A percentile compares a stretch with the other conserved stretches of the same genome.
Evolutionary conservation across 2,888 invertebrate species (phyloP).

Genomic region (Drosophila maculinotata): DNA sequence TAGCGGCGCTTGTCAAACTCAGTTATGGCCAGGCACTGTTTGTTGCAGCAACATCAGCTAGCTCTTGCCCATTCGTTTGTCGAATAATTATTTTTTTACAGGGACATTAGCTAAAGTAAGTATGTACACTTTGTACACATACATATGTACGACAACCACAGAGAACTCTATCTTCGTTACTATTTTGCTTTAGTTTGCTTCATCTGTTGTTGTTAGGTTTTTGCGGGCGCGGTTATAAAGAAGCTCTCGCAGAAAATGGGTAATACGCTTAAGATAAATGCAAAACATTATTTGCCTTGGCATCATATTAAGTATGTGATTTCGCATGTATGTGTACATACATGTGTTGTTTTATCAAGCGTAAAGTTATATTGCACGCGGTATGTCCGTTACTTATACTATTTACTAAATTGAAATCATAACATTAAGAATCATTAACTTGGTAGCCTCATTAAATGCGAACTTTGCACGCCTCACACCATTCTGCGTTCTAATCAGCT

Average conservation of each 20-base stretch:
- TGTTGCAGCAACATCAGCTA: conserved; percentile 21
- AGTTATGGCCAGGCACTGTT: conserved; percentile 38
- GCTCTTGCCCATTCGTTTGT: conserved; percentile 35
- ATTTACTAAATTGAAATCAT: conserved; percentile 67
- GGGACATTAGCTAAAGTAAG: conserved; percentile 40
- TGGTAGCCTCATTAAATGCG: conserved; percentile 45
- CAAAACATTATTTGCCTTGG: conserved; percentile 1
- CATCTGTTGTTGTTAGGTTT: neutral
- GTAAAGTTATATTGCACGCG: conserved; percentile 4
- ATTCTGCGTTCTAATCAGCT: conserved; percentile 66
- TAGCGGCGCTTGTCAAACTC: conserved; percentile 58
- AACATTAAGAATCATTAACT: conserved; percentile 45
- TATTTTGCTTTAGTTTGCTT: neutral
- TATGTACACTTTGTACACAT: neutral
- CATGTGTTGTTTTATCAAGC: conserved; percentile 7
- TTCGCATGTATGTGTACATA: neutral
- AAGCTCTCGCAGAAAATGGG: conserved; percentile 12
- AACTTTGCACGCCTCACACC: conserved; percentile 26
- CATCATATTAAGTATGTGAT: neutral
- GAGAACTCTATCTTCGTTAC: conserved; percentile 6
- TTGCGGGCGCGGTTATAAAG: neutral
- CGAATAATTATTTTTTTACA: conserved; percentile 62
- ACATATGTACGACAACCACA: neutral
- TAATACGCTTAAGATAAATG: neutral
- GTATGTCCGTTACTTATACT: conserved; percentile 45